These are phyloP conservation scores for Cossypha caffra DNA, from an alignment of 2,797 vertebrate species.

Conservation along the genomic window DNA sequence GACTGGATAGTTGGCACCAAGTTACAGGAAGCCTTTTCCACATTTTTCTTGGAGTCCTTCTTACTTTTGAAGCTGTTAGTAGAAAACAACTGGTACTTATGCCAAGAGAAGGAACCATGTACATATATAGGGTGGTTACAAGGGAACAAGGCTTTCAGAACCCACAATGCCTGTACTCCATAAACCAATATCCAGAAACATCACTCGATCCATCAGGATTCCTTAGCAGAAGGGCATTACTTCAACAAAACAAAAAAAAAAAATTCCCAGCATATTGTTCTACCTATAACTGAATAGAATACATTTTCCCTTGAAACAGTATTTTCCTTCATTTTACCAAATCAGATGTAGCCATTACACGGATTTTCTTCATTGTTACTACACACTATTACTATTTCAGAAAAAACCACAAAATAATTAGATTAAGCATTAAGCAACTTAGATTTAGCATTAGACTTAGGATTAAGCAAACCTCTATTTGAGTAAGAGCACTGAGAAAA, in stretches of 20 bases:
- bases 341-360: not conserved
- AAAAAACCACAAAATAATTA: rapidly evolving
- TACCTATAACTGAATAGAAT: not conserved
- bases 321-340: not conserved
- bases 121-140: not conserved
- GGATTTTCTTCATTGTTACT: not conserved
- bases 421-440: not conserved
- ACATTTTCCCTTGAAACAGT: not conserved
- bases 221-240: not conserved
- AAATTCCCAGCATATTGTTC: not conserved
- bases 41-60: not conserved
- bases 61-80: not conserved
- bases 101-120: not conserved
- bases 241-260: not conserved
- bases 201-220: not conserved
- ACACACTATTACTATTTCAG: not conserved
- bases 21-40: not conserved
- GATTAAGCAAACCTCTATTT: not conserved
- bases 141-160: not conserved
- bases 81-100: not conserved
- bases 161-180: not conserved
- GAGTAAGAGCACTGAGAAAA: not conserved
- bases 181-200: not conserved
- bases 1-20: not conserved
- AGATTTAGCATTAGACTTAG: not conserved